Evolutionary conservation across 1,140 invertebrate species (phyloP).

Genomic region (Paralvinella palmiformis): DNA sequence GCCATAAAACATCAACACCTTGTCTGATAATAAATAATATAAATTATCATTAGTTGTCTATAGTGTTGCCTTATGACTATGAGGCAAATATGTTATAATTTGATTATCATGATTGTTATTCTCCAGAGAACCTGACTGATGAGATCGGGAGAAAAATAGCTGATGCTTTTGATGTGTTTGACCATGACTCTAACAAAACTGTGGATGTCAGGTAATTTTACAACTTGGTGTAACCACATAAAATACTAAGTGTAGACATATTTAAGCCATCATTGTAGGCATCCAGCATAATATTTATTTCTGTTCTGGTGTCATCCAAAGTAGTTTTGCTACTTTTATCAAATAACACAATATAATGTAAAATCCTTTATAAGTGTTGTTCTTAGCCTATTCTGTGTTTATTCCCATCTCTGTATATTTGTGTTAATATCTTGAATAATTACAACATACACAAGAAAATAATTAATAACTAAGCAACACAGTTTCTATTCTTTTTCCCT

Average conservation of each 20-base stretch:
- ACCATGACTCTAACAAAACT: constrained; percentile 75
- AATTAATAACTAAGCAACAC: no score
- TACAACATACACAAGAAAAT: no score
- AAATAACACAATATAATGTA: not conserved
- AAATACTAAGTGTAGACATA: not conserved
- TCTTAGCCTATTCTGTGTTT: not conserved
- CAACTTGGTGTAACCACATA: not conserved
- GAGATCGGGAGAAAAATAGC: constrained; percentile 58
- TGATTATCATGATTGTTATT: not conserved
- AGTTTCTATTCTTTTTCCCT: no score
- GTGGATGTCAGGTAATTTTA: constrained; percentile 63
- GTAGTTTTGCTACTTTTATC: not conserved
- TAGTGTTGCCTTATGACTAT: no score
- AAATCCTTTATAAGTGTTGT: not conserved
- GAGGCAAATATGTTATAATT: no score
- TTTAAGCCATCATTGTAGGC: not conserved
- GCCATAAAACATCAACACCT: no score
- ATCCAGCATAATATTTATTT: not conserved
- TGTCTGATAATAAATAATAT: no score
- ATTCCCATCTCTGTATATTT: no score
- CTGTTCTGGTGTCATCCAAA: not conserved
- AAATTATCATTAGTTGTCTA: no score
- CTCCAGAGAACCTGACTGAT: constrained; percentile 42
- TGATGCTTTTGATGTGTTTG: constrained; percentile 84
- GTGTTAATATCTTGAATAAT: no score